A percentile compares a stretch with the other conserved stretches of the same genome.
These are phyloP conservation scores for Rhopalosiphum padi DNA, from an alignment of 1,140 invertebrate species.

Conservation along the genomic window DNA sequence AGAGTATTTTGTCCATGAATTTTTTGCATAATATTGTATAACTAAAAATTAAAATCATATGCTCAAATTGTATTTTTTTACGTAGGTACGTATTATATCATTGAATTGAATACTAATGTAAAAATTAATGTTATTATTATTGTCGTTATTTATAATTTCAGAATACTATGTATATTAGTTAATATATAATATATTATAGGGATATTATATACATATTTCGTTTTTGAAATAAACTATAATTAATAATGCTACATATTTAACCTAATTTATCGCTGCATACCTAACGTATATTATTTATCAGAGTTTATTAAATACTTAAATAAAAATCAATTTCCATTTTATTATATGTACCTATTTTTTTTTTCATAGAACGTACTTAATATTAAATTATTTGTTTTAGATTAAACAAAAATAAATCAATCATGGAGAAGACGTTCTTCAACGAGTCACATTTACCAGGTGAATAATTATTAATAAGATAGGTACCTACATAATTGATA, in stretches of 20 bases:
- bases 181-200: background rate
- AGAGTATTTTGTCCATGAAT: background rate
- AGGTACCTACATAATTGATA: background rate
- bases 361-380: background rate
- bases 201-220: background rate
- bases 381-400: conserved; percentile 13
- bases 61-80: background rate
- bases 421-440: conserved; percentile 32
- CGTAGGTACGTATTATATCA: background rate
- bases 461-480: conserved; percentile 12
- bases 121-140: background rate
- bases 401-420: background rate
- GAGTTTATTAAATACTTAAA: background rate
- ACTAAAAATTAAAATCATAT: background rate
- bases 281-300: background rate
- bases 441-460: conserved; percentile 49
- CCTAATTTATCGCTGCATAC: background rate
- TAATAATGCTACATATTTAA: background rate
- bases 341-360: background rate
- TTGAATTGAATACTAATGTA: background rate
- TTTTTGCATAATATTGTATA: background rate
- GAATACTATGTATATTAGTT: background rate
- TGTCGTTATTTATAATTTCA: background rate
- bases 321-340: background rate
- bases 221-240: background rate